Evolutionary conservation across 2,113 vertebrate genomes (phyloP).

Genomic region (Campylomormyrus numenius): DNA sequence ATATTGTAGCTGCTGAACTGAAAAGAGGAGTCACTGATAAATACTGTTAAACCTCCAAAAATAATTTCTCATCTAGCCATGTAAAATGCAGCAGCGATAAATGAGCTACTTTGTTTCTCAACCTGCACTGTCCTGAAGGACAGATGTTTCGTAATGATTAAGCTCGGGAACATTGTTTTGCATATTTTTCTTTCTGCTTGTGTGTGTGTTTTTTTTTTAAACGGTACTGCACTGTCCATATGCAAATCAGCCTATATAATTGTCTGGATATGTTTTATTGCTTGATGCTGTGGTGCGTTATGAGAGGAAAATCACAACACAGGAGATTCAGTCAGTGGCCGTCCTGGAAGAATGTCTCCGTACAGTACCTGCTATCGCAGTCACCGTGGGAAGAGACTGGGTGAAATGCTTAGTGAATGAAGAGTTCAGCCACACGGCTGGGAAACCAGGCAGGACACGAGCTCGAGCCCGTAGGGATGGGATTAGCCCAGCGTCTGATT

Average conservation of each 20-base stretch:
- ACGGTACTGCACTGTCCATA: not conserved
- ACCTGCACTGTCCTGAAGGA: not conserved
- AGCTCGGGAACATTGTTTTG: not conserved
- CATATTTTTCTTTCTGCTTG: not conserved
- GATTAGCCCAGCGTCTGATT: not conserved
- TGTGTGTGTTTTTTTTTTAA: not conserved
- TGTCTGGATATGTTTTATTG: not conserved
- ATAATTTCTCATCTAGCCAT: not conserved
- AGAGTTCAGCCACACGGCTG: not conserved
- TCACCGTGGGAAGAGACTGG: not conserved
- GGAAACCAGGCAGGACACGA: not conserved
- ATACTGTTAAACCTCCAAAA: not conserved
- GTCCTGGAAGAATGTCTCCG: not conserved
- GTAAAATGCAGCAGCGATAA: not conserved
- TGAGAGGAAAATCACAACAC: not conserved
- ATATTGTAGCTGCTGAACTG: not conserved
- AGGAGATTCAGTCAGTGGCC: not conserved
- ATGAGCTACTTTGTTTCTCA: not conserved
- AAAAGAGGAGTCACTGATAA: not conserved
- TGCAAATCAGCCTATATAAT: not conserved
- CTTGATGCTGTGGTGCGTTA: not conserved
- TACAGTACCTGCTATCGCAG: not conserved
- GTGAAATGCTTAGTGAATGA: not conserved
- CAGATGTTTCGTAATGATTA: not conserved
- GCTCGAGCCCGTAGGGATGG: not conserved